Base-by-base conservation (phyloP, 2,888 invertebrate genomes). In the Dolomedes plantarius region DNA sequence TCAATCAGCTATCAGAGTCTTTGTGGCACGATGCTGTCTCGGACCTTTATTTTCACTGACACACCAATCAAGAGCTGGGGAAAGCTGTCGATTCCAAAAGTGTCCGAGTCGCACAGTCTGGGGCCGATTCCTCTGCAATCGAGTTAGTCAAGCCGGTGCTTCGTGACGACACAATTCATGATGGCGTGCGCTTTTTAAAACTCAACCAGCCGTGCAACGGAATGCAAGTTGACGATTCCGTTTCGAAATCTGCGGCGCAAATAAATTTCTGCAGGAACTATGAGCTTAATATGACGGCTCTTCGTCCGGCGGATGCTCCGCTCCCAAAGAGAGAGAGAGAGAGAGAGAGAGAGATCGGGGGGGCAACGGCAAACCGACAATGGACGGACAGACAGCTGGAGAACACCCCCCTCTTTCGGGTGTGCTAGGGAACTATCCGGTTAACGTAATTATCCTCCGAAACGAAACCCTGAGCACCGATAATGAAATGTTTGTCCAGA, bases 371-470 rank as follows among this genome's bases (percentile, higher is more conserved):
- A 23, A 56, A 56, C 56, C 56, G 56, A 56, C 56, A 56, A 71
- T 71, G 46, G 41, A 46, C 71, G 76, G 82, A 73, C 85, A 73
- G 77, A 41, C 41, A 56, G 56, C 56, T 56, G 41, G 41, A 62
- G 75, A 69, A 71, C 76, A 39, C 56, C 71, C 82, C 82, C 82
- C 50, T 76, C 71, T 36, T n/a, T 27, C 32, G 19, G 74, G 50
- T 32, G 67, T 32, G 50, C 72, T 41, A 72, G 73, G 67, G 67
- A 87, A 83, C 86, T 88, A 88, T 88, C 80, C 87, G 80, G 86
- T 88, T 88, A 88, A 88, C 88, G 87, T 79, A 88, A 87, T 88
- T 88, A 88, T 83, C 86, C 75, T 36, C 29, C 76, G 78, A 72
- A 67, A 68, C 79, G 82, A 79, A 78, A 76, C 86, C 86, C 64